Conservation (phyloP, 2,113 vertebrate species). For the Trematocara nigrifrons region DNA sequence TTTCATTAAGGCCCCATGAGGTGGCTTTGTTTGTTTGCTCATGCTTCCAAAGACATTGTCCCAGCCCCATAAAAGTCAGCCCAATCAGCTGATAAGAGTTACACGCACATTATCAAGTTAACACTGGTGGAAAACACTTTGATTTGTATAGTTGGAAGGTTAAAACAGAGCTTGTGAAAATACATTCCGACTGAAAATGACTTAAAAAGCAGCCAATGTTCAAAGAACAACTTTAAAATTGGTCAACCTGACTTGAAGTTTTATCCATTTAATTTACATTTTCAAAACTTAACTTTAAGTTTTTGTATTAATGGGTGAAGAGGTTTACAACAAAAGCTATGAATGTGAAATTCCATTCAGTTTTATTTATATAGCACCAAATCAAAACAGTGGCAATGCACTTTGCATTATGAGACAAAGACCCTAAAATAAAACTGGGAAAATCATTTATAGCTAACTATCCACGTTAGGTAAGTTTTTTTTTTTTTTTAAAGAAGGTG, state of each 20-base stretch:
- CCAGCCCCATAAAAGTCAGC: not conserved
- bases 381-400: not conserved
- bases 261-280: not conserved
- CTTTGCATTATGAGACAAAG: not conserved
- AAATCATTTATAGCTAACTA: not conserved
- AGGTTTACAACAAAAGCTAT: not conserved
- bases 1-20: not conserved
- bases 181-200: rapidly evolving
- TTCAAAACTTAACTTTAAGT: not conserved
- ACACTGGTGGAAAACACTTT: not conserved
- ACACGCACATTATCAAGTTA: not conserved
- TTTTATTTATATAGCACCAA: not conserved
- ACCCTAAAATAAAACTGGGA: not conserved
- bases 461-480: not conserved
- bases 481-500: not conserved
- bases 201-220: not conserved
- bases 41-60: not conserved
- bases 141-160: not conserved
- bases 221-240: not conserved
- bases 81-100: rapidly evolving
- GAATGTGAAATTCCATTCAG: not conserved
- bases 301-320: not conserved
- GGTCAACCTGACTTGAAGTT: not conserved
- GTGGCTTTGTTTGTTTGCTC: not conserved
- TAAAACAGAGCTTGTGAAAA: not conserved